Evolutionary conservation across 2,797 vertebrate genomes (phyloP), one percentile per base, ranked within the genome.

Genomic region (Pagetopsis macropterus): DNA sequence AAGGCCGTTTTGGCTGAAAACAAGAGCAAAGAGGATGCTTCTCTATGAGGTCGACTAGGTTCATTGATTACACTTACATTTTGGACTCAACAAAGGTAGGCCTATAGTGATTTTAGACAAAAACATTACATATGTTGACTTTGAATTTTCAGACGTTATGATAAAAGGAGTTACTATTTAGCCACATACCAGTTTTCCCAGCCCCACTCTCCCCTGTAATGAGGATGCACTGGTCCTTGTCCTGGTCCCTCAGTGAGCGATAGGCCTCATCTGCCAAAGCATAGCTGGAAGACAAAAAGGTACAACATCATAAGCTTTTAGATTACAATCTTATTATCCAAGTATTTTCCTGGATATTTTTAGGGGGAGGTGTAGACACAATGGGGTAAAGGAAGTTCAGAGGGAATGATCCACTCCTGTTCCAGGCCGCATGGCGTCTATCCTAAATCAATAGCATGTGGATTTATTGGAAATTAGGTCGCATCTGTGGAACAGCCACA

Each of bases 201-300:
- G 98, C 97, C 73, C 98, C 98, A 3, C 98, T 99, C 88, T 99
- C 98, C 73, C 98, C 98, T 27, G 98, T 99, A 84, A 99, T 99
- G 75, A 99, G 96, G 85, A 99, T 99, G 72, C 98, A 99, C 55
- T 99, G 98, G 92, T 99, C 98, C 92, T 99, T 99, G 91, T 98
- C 98, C 91, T 99, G 98, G 94, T 99, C 97, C 78, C 97, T 94
- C 78, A 99, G 92, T 16, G 98, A 99, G 78, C 98, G 93, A 87
- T 99, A 99, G 3, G 97, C 98, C 93, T 99, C 98, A 83, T 99
- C 98, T 65, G 98, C 96, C 85, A 99, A 89, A 74, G 98, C 97
- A 70, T 97, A 99, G 79, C 98, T 99, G 94, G 13, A 92, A 89
- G 74, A 90, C 33, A 88, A 70, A 64, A 40, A 72, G 52, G 33